A percentile compares a stretch with the other conserved stretches of the same genome.
Conservation (phyloP, 2,797 vertebrate genomes). For the Poecilia gillii region DNA sequence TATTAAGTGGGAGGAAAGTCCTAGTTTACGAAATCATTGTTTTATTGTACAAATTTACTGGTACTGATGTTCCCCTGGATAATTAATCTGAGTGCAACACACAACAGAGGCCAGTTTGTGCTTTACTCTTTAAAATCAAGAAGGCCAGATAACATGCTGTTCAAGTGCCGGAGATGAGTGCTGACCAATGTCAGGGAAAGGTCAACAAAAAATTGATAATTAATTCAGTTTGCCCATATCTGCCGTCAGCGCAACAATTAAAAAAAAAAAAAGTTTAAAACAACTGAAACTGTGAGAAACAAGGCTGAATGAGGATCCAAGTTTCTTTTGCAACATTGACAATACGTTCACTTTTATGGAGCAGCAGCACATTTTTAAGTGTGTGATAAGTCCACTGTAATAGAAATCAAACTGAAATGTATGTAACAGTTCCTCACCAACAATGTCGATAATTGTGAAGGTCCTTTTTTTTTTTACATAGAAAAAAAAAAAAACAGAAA, state of each 20-base stretch:
- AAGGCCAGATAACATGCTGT: background rate
- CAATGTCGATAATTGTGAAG: background rate
- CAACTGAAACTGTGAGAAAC: background rate
- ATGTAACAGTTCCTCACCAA: background rate
- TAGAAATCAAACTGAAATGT: background rate
- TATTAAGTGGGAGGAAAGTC: background rate
- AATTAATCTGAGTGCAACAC: background rate
- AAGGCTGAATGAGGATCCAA: background rate
- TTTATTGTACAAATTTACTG: background rate
- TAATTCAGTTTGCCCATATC: background rate
- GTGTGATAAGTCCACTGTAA: background rate
- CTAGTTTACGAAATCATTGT: background rate
- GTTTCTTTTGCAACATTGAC: background rate
- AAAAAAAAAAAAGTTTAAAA: background rate
- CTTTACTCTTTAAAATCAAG: background rate
- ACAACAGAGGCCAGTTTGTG: background rate
- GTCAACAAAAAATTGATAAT: background rate
- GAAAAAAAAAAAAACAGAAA: no score
- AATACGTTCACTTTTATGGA: background rate
- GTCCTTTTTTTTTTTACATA: background rate
- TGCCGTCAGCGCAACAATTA: background rate
- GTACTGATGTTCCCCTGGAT: background rate
- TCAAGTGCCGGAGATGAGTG: background rate
- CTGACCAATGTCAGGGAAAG: background rate
- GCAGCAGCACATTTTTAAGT: background rate